These are phyloP conservation scores for western clawed frog (Xenopus tropicalis) DNA, from an alignment of 2,113 vertebrate species.

Conservation along the genomic window DNA sequence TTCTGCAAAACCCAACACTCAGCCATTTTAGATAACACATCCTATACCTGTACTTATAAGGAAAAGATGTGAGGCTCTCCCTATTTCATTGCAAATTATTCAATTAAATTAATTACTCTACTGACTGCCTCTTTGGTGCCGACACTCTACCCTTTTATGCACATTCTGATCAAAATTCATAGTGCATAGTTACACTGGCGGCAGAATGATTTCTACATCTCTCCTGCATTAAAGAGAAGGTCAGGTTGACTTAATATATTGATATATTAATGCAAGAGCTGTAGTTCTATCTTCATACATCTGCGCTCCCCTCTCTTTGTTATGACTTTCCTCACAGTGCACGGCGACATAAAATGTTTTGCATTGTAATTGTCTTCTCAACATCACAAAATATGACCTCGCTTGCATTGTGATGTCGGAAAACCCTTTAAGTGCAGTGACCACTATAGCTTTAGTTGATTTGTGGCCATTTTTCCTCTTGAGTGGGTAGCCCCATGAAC, in stretches of 20 bases:
- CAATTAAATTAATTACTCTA: too few species aligned
- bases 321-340: background rate
- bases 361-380: background rate
- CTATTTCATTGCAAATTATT: too few species aligned
- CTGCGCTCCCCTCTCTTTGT: background rate
- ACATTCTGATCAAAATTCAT: background rate
- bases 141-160: too few species aligned
- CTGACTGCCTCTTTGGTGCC: too few species aligned
- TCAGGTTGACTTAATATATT: conserved; percentile 4
- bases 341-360: background rate
- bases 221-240: background rate
- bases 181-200: background rate
- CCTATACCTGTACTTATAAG: too few species aligned
- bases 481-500: background rate
- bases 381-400: too few species aligned
- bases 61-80: too few species aligned
- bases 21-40: too few species aligned
- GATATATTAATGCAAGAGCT: background rate
- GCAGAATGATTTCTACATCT: conserved; percentile 1
- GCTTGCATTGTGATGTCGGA: too few species aligned
- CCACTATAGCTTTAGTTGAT: background rate
- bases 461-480: background rate
- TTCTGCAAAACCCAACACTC: too few species aligned
- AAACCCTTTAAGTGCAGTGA: too few species aligned
- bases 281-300: background rate